Base-by-base conservation (phyloP, 2,797 vertebrate species). In the Oreonectes daqikongensis region DNA sequence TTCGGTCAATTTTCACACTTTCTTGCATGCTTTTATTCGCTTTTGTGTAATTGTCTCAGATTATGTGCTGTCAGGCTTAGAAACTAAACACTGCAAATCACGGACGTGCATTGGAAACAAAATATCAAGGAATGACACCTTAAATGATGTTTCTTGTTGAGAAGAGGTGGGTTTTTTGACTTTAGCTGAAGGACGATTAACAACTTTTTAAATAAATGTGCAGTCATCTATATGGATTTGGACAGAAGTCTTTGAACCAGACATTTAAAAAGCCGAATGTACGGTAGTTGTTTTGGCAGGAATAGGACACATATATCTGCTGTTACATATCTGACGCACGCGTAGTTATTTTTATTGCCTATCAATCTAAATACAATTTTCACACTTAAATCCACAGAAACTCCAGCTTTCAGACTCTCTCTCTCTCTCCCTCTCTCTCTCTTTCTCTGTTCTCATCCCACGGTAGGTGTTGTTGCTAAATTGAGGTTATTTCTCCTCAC, bases 391-490 rank as follows among this genome's bases (percentile, higher is more conserved):
- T 53, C 52, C 20, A 20, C 50, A 35, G 35, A 35, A 5, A 35
- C 15, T 6, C 5, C 15, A 32, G 44, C 40, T 61, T 42, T 60
- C 40, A 30, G 20, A 14, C 15, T 61, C 24, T 32, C 22, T 48
- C 30, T 24, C 55, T 72, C 59, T 65, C 7, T 61, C 11, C 20
- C 15, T 61, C 24, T 32, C 22, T 48, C 30, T 24, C 55, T 72
- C 59, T 65, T 5, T 61, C 11, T 22, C 15, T 32, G 5, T 42
- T 28, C 63, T 46, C 18, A 1, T 30, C 73, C 3, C 78, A 44
- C 35, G n/a, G 64, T 60, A 69, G 68, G 75, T 69, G 72, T 76
- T 66, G 32, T 46, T 78, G 80, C 83, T 82, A 84, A 78, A 75
- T 75, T 78, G 24, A 79, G 71, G 60, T 48, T 78, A 68, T 81